Conservation (phyloP, 2,797 vertebrate genomes). For the Melanotaenia trifasciata region DNA sequence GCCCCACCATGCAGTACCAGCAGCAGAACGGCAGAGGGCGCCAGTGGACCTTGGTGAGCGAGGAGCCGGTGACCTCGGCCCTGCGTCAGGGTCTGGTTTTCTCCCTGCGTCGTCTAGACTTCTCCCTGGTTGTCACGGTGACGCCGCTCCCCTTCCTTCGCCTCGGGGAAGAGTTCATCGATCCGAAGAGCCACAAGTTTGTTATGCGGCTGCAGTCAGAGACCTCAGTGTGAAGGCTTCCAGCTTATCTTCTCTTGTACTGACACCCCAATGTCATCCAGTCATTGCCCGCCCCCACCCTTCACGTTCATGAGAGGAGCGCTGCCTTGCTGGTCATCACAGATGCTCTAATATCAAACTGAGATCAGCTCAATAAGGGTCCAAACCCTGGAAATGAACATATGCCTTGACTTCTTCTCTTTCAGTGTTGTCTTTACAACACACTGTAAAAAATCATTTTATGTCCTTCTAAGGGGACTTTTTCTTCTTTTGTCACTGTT, state of each 20-base stretch:
- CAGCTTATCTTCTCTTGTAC: background rate
- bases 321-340: slow-evolving; percentile 14
- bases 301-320: slow-evolving; percentile 6
- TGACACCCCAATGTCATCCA: slow-evolving; percentile 16
- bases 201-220: slow-evolving; percentile 95
- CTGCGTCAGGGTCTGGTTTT: slow-evolving; percentile 91
- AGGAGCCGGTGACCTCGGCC: slow-evolving; percentile 92
- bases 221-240: slow-evolving; percentile 85
- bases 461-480: slow-evolving; percentile 27
- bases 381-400: slow-evolving; percentile 39
- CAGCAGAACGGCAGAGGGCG: slow-evolving; percentile 91
- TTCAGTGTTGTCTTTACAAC: slow-evolving; percentile 31
- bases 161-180: slow-evolving; percentile 92
- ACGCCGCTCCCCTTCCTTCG: slow-evolving; percentile 91
- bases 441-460: slow-evolving; percentile 26
- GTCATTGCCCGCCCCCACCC: background rate
- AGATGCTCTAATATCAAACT: slow-evolving; percentile 54
- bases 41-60: slow-evolving; percentile 94
- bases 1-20: slow-evolving; percentile 94
- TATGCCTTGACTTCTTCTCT: slow-evolving; percentile 60
- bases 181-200: slow-evolving; percentile 96
- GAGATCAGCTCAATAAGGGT: slow-evolving; percentile 66
- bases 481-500: slow-evolving; percentile 25
- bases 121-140: slow-evolving; percentile 92
- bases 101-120: slow-evolving; percentile 90